Conservation (phyloP, 2,797 vertebrate genomes). For the Micromesistius poutassou region DNA sequence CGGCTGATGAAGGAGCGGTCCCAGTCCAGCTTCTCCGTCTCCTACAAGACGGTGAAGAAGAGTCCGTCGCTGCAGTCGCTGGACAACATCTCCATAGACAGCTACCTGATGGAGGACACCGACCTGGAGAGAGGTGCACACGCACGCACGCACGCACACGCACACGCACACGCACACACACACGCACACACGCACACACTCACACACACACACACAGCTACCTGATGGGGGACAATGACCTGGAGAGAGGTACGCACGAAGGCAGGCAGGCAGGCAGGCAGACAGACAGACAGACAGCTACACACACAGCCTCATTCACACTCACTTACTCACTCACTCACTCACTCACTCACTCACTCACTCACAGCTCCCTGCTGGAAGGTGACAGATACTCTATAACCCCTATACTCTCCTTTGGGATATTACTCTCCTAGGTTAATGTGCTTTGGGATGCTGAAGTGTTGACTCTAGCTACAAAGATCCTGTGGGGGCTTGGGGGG, state of each 20-base stretch:
- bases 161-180: too few relatives aligned
- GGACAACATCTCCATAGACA: conserved; percentile 94
- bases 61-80: conserved; percentile 92
- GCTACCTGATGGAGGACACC: conserved; percentile 88
- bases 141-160: not conserved
- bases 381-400: too few relatives aligned
- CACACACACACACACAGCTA: conserved; percentile 1
- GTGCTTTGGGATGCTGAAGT: not conserved
- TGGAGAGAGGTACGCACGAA: conserved; percentile 62
- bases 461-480: not conserved
- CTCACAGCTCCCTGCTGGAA: not conserved
- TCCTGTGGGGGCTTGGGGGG: not conserved
- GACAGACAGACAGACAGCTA: not conserved
- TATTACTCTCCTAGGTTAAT: not conserved
- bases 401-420: too few relatives aligned
- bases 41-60: conserved; percentile 92
- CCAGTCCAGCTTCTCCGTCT: conserved; percentile 82
- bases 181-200: too few relatives aligned
- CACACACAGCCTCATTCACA: too few relatives aligned
- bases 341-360: not conserved
- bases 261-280: too few relatives aligned
- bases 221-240: not conserved
- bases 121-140: conserved; percentile 85
- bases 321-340: not conserved
- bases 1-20: conserved; percentile 87